Evolutionary conservation across 2,113 vertebrate species (phyloP).

Genomic region (Myrmophylax atrothorax): DNA sequence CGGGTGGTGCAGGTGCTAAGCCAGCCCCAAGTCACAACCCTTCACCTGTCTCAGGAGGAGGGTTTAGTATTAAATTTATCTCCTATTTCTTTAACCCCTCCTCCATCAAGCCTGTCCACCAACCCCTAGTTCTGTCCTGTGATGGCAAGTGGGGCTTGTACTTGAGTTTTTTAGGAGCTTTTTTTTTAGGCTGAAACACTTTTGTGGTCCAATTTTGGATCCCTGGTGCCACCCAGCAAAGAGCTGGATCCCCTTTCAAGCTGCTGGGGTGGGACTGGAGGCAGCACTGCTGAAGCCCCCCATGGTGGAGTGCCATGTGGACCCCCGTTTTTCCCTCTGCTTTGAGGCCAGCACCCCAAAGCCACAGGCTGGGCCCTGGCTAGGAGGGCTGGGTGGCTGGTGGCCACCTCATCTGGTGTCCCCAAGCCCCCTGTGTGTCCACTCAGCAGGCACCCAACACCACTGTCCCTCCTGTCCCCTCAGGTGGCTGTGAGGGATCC

Average conservation of each 20-base stretch:
- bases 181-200: background rate
- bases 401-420: background rate
- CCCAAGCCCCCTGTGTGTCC: background rate
- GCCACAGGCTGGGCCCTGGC: background rate
- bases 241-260: background rate
- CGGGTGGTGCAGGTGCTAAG: fast-evolving
- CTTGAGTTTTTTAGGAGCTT: background rate
- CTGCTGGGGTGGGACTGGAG: background rate
- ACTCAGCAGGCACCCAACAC: background rate
- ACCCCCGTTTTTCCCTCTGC: background rate
- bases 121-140: background rate
- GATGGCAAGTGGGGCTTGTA: fast-evolving
- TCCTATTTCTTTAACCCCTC: background rate
- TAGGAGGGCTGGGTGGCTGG: background rate
- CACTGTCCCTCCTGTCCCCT: background rate
- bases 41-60: background rate
- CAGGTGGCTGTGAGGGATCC: background rate
- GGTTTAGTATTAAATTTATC: background rate
- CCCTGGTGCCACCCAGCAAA: background rate
- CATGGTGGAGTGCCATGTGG: fast-evolving
- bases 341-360: background rate
- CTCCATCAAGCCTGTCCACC: background rate
- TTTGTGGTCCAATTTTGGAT: background rate
- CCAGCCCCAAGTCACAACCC: background rate
- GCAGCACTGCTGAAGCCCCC: background rate